Evolutionary conservation across 2,888 invertebrate genomes (phyloP).

Genomic region (Thyatira batis): DNA sequence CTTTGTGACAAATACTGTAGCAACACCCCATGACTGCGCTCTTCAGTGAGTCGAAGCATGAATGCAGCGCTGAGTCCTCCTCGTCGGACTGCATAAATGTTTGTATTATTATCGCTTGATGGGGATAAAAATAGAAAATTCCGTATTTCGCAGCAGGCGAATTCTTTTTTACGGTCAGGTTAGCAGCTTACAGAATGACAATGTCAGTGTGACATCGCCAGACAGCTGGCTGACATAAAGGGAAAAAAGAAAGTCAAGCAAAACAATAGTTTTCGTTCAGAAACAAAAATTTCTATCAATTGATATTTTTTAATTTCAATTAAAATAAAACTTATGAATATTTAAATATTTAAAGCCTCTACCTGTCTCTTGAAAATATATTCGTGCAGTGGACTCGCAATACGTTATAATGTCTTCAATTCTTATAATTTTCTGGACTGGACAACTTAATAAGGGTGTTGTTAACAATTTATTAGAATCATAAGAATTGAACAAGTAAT

Average conservation of each 20-base stretch:
- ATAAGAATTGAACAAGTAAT: too few relatives aligned
- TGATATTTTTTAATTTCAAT: too few relatives aligned
- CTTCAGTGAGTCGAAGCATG: conserved; percentile 76
- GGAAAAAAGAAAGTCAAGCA: neutral
- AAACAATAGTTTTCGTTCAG: neutral
- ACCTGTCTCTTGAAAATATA: too few relatives aligned
- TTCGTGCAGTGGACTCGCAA: too few relatives aligned
- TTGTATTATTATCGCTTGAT: conserved; percentile 60
- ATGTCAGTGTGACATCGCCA: conserved; percentile 16
- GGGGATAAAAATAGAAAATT: conserved; percentile 73
- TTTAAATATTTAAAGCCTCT: too few relatives aligned
- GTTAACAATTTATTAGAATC: too few relatives aligned
- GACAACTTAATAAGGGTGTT: too few relatives aligned
- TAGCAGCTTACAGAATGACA: conserved; percentile 16
- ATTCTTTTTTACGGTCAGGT: neutral
- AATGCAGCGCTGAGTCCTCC: conserved; percentile 71
- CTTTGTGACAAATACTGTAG: conserved; percentile 88
- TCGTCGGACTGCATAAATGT: conserved; percentile 78
- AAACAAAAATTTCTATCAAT: neutral
- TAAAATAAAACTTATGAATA: too few relatives aligned
- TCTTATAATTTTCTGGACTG: too few relatives aligned
- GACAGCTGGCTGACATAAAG: conserved; percentile 12
- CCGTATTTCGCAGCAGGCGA: conserved; percentile 51
- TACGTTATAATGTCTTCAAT: too few relatives aligned
- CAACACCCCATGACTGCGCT: conserved; percentile 85